Evolutionary conservation across 1,140 invertebrate species (phyloP).

Genomic region (Drosophila virilis): DNA sequence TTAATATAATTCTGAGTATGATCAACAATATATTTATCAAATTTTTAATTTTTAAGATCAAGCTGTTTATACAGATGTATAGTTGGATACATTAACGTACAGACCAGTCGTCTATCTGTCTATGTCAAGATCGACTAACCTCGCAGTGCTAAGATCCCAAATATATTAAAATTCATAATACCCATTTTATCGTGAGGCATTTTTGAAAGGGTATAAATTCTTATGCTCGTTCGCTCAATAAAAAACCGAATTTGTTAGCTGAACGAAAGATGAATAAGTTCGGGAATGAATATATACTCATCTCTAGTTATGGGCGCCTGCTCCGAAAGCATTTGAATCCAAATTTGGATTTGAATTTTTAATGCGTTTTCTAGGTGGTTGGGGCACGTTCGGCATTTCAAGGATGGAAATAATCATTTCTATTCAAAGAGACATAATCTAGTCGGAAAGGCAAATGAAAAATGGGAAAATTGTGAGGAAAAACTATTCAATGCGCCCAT

Average conservation of each 20-base stretch:
- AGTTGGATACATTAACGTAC: no score
- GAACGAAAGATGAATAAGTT: constrained; percentile 58
- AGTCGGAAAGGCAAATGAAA: constrained; percentile 5
- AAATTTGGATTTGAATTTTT: constrained; percentile 56
- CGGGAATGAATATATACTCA: constrained; percentile 17
- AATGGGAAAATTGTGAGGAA: constrained; percentile 16
- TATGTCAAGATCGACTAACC: no score
- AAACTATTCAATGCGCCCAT: constrained; percentile 28
- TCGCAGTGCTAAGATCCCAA: no score
- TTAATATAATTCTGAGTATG: no score
- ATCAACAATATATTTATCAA: no score
- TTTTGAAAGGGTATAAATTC: no score
- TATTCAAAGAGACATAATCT: constrained; percentile 9
- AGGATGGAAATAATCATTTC: constrained; percentile 18
- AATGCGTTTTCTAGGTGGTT: neutral
- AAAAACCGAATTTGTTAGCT: constrained; percentile 9
- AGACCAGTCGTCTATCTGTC: no score
- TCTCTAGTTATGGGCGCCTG: neutral
- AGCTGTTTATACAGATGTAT: no score
- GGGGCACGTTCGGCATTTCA: constrained; percentile 11
- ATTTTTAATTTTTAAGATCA: no score
- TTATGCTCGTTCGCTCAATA: constrained; percentile 14
- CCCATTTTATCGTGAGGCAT: no score
- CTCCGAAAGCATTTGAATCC: constrained; percentile 53
- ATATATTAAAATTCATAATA: no score